phyloP scores from a whole-genome alignment of 1,140 invertebrate species.

The Aphis craccivora region DNA sequence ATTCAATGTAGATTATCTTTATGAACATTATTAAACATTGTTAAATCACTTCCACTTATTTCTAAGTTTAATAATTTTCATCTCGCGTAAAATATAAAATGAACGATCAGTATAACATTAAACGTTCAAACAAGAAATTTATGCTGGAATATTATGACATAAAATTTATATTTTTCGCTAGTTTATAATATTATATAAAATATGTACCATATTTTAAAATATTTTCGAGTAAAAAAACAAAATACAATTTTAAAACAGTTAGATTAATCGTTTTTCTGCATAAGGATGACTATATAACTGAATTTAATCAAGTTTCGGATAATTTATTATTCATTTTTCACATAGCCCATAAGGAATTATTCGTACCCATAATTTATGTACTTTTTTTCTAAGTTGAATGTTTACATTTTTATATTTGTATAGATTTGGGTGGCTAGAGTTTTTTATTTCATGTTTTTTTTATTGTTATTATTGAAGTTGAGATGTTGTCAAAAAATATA shows the following conservation, averaged over 20 bases:
- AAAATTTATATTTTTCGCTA: neutral
- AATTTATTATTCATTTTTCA: slow-evolving; percentile 10
- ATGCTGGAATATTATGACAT: neutral
- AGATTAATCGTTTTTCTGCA: neutral
- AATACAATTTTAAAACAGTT: neutral
- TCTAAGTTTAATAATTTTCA: neutral
- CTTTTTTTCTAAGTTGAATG: neutral
- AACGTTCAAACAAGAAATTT: neutral
- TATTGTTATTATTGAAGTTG: neutral
- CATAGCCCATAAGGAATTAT: slow-evolving; percentile 14
- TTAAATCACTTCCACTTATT: neutral
- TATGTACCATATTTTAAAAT: neutral
- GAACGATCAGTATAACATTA: neutral
- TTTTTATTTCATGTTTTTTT: neutral
- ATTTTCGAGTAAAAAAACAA: neutral
- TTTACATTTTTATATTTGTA: neutral
- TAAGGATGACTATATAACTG: neutral
- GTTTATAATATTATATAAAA: neutral
- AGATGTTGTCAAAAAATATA: neutral
- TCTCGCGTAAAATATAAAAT: neutral
- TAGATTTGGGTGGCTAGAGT: neutral
- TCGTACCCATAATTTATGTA: neutral
- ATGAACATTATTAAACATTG: neutral
- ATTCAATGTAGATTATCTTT: neutral
- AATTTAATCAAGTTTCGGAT: slow-evolving; percentile 17